Conservation (phyloP, 2,888 invertebrate genomes). For the Morpho deidamia region DNA sequence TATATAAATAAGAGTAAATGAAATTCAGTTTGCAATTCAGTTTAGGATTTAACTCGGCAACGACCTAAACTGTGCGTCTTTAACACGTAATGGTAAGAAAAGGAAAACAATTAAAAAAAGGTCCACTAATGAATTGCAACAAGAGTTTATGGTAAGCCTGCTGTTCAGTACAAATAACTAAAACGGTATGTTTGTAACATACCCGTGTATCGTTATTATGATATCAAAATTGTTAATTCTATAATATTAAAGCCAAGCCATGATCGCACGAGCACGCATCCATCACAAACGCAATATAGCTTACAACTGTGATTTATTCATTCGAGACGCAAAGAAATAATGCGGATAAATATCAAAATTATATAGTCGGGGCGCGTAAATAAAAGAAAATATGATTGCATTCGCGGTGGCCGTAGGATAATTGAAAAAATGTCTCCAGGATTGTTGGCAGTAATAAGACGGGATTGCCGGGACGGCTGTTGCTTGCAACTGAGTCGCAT, state of each 20-base stretch:
- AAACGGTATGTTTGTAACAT: background rate
- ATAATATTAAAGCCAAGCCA: slow-evolving; percentile 7
- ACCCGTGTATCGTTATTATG: background rate
- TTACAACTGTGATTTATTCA: slow-evolving; percentile 23
- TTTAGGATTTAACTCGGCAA: too few species aligned
- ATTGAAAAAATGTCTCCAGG: slow-evolving; percentile 71
- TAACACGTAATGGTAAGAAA: too few species aligned
- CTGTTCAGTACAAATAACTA: background rate
- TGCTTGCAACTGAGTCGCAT: slow-evolving; percentile 27
- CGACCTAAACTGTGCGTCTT: too few species aligned
- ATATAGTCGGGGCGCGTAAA: slow-evolving; percentile 38
- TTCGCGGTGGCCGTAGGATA: slow-evolving; percentile 52
- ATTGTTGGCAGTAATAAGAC: slow-evolving; percentile 61
- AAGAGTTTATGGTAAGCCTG: too few species aligned
- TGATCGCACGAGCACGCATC: slow-evolving; percentile 12
- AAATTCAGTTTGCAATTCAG: too few species aligned
- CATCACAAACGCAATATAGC: slow-evolving; percentile 21
- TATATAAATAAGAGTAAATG: too few species aligned
- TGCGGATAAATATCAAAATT: slow-evolving; percentile 40
- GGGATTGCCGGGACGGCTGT: slow-evolving; percentile 40
- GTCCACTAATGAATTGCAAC: too few species aligned
- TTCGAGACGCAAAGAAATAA: slow-evolving; percentile 23
- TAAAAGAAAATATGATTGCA: slow-evolving; percentile 60
- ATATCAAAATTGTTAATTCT: slow-evolving; percentile 4
- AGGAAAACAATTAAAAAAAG: too few species aligned